phyloP scores from a whole-genome alignment of 2,797 vertebrate species.

The Molothrus aeneus region DNA sequence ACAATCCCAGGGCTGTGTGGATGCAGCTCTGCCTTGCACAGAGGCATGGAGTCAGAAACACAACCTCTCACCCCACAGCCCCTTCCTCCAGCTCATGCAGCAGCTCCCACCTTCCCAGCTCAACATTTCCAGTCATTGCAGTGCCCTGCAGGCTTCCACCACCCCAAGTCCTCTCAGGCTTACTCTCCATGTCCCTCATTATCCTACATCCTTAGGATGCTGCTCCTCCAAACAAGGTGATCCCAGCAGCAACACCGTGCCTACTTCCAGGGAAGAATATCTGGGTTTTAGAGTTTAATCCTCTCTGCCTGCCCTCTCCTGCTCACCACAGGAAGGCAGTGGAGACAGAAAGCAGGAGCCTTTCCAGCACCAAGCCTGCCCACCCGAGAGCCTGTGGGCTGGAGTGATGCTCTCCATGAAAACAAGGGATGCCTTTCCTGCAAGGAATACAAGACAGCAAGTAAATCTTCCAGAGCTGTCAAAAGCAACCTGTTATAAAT shows the following conservation, averaged over 20 bases:
- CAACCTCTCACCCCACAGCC: background rate
- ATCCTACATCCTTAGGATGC: background rate
- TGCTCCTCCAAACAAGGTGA: background rate
- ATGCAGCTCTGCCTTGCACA: background rate
- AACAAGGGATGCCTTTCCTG: background rate
- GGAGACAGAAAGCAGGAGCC: background rate
- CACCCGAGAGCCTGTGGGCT: background rate
- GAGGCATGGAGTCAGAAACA: background rate
- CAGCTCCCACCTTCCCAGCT: background rate
- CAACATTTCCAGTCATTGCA: background rate
- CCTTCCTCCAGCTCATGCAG: background rate
- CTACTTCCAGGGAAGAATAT: background rate
- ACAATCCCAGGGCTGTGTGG: background rate
- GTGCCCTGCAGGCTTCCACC: background rate
- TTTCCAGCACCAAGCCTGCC: background rate
- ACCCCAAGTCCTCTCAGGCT: background rate
- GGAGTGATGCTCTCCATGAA: background rate
- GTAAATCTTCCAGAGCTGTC: conserved; percentile 8
- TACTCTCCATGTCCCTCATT: background rate
- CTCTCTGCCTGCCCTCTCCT: background rate
- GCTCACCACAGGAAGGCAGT: background rate
- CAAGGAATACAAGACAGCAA: background rate
- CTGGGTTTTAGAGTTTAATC: background rate
- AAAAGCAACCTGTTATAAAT: conserved; percentile 48
- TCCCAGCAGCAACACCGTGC: background rate